phyloP scores from a whole-genome alignment of 2,113 vertebrate species.

The Anser brachyrhynchus region DNA sequence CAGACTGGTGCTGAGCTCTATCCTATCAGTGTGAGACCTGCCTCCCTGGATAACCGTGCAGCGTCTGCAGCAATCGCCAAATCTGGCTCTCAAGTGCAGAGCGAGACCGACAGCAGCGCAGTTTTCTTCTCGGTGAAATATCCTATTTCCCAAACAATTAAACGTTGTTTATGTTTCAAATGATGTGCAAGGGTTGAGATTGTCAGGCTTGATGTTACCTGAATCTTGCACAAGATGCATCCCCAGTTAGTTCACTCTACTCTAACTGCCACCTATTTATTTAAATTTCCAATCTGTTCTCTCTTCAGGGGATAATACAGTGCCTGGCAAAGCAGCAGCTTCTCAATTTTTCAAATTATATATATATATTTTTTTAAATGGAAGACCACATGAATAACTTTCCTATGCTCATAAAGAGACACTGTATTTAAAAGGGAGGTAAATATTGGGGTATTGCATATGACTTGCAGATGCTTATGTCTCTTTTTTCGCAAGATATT shows the following conservation, averaged over 20 bases:
- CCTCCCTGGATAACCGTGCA: neutral
- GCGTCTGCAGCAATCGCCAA: neutral
- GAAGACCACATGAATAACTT: slow-evolving; percentile 60
- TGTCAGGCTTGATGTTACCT: slow-evolving; percentile 73
- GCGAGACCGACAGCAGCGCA: slow-evolving; percentile 8
- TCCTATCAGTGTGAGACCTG: neutral
- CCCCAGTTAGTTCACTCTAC: slow-evolving; percentile 62
- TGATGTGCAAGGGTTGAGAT: slow-evolving; percentile 47
- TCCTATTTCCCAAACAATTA: slow-evolving; percentile 72
- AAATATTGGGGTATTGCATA: neutral
- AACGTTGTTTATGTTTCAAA: slow-evolving; percentile 75
- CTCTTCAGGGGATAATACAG: slow-evolving; percentile 75
- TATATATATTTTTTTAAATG: slow-evolving; percentile 44
- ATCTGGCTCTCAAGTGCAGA: neutral
- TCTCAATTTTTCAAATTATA: slow-evolving; percentile 65
- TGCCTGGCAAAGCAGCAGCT: slow-evolving; percentile 64
- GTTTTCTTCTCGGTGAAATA: slow-evolving; percentile 58
- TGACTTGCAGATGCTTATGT: neutral
- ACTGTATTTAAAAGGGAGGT: neutral
- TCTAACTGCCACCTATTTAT: slow-evolving; percentile 75
- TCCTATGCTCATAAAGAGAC: neutral
- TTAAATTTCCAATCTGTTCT: slow-evolving; percentile 81
- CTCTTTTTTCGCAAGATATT: slow-evolving; percentile 36
- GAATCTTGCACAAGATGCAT: slow-evolving; percentile 64
- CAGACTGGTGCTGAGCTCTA: neutral